These are phyloP conservation scores for Microcaecilia unicolor DNA, from an alignment of 2,797 vertebrate species.

Conservation along the genomic window DNA sequence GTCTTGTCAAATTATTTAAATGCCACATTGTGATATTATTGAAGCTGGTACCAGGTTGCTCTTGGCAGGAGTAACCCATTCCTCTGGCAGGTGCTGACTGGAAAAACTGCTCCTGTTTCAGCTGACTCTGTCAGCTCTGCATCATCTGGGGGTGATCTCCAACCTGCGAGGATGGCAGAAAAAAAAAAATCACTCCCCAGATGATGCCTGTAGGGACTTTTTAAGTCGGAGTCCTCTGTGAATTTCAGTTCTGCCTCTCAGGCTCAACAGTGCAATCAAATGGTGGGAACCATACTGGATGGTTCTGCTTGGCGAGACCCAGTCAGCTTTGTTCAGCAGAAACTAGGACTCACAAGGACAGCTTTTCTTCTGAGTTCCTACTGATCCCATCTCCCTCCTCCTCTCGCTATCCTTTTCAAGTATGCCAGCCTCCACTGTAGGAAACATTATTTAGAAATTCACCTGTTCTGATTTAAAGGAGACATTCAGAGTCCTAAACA, in stretches of 20 bases:
- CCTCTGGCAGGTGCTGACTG: conserved; percentile 71
- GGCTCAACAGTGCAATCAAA: conserved; percentile 47
- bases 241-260: conserved; percentile 42
- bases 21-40: conserved; percentile 63
- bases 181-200: conserved; percentile 37
- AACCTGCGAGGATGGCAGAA: conserved; percentile 67
- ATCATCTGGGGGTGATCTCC: conserved; percentile 51
- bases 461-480: conserved; percentile 20
- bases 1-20: conserved; percentile 66
- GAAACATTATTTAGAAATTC: conserved; percentile 12
- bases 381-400: not conserved
- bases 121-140: conserved; percentile 70
- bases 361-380: not conserved
- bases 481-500: too few species aligned
- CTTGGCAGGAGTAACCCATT: conserved; percentile 53
- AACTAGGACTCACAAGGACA: conserved; percentile 23
- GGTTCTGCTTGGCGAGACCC: conserved; percentile 52
- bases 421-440: conserved; percentile 5
- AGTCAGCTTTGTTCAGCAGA: conserved; percentile 55
- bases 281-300: conserved; percentile 48
- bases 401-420: conserved; percentile 6
- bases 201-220: conserved; percentile 55
- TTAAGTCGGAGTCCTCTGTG: conserved; percentile 45
- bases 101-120: conserved; percentile 65
- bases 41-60: conserved; percentile 73